Percentiles rank a stretch among this genome's conserved stretches.
Evolutionary conservation across 1,140 invertebrate species (phyloP).

Genomic region (Ylistrum balloti): DNA sequence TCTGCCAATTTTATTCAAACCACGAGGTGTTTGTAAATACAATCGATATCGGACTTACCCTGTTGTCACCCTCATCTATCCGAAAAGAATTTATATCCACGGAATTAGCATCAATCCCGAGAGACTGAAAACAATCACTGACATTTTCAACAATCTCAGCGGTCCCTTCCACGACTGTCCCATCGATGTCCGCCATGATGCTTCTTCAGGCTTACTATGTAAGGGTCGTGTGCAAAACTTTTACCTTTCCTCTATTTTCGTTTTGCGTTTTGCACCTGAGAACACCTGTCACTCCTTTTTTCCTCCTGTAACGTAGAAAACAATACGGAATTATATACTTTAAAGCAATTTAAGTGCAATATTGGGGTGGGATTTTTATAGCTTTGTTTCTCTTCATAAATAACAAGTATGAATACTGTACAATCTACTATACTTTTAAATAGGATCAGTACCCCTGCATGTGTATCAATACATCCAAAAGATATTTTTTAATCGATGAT

Average conservation of each 20-base stretch:
- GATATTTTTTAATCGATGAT: too few species aligned
- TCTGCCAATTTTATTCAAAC: neutral
- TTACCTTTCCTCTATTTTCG: slow-evolving; percentile 38
- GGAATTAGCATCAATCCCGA: slow-evolving; percentile 4
- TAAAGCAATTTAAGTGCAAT: neutral
- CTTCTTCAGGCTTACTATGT: neutral
- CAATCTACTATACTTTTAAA: too few species aligned
- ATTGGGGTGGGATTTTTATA: neutral
- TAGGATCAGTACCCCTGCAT: too few species aligned
- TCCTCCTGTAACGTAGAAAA: neutral
- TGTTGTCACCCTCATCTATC: neutral
- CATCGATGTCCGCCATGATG: slow-evolving; percentile 18
- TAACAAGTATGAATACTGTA: too few species aligned
- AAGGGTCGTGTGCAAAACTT: neutral
- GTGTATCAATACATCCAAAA: too few species aligned
- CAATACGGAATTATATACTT: neutral
- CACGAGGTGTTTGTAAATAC: neutral
- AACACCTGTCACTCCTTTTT: neutral
- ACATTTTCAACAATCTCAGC: slow-evolving; percentile 29
- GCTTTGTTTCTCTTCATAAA: neutral
- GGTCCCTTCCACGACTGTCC: slow-evolving; percentile 7
- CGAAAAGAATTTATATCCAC: slow-evolving; percentile 16
- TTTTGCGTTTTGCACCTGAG: slow-evolving; percentile 1
- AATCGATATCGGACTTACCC: neutral
- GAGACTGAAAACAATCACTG: slow-evolving; percentile 18